Evolutionary conservation across 2,113 vertebrate species (phyloP).

Genomic region (Eidolon helvum): DNA sequence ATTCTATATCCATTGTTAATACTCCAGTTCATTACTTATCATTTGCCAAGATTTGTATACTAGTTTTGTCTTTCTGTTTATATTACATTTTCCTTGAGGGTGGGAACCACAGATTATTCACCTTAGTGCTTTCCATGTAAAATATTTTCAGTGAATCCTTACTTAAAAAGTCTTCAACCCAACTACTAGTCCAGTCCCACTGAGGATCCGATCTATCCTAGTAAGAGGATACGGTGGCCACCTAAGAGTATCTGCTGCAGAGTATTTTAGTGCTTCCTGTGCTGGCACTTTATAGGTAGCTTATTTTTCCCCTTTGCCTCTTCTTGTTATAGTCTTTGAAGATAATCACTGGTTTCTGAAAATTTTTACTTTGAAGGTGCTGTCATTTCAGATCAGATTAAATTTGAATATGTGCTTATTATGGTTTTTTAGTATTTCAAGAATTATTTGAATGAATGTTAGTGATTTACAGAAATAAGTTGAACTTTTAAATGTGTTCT

Average conservation of each 20-base stretch:
- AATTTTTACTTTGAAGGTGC: neutral
- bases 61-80: conserved; percentile 5
- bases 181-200: neutral
- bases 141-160: neutral
- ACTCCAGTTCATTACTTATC: neutral
- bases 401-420: neutral
- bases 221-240: neutral
- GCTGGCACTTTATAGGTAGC: neutral
- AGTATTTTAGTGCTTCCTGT: neutral
- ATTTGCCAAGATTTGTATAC: neutral
- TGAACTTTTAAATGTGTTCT: neutral
- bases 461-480: neutral
- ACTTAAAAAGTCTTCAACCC: neutral
- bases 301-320: neutral
- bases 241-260: neutral
- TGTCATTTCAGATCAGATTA: conserved; percentile 8
- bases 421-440: neutral
- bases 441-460: conserved; percentile 31
- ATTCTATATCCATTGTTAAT: neutral
- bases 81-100: neutral
- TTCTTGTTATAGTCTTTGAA: conserved; percentile 7
- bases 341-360: neutral
- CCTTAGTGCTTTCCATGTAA: neutral
- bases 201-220: neutral
- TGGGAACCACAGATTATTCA: neutral